Evolutionary conservation across 1,140 invertebrate genomes (phyloP).

Genomic region (Colletes gigas): DNA sequence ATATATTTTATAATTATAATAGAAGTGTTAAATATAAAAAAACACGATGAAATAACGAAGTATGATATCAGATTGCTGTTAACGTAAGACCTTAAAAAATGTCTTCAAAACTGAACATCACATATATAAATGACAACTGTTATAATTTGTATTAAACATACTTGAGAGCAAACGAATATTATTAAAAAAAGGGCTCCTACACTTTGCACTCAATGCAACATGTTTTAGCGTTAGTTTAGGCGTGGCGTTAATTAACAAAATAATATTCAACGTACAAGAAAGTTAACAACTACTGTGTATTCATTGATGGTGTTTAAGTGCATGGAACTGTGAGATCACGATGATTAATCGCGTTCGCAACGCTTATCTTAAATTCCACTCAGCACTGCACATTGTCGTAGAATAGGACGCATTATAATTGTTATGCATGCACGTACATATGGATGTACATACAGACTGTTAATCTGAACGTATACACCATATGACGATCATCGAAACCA

Average conservation of each 20-base stretch:
- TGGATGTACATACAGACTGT: slow-evolving; percentile 1
- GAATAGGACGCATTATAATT: slow-evolving; percentile 31
- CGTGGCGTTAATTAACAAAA: slow-evolving; percentile 35
- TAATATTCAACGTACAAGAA: slow-evolving; percentile 1
- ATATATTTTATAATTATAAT: background rate
- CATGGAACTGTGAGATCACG: slow-evolving; percentile 9
- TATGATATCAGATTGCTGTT: background rate
- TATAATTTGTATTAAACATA: slow-evolving; percentile 28
- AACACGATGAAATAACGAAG: background rate
- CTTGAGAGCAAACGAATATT: background rate
- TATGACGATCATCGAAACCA: background rate
- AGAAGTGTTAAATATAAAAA: background rate
- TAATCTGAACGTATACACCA: background rate
- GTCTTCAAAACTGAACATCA: background rate
- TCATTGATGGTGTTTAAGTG: slow-evolving; percentile 11
- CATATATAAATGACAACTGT: background rate
- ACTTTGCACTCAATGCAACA: background rate
- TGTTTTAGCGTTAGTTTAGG: slow-evolving; percentile 18
- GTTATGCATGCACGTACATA: slow-evolving; percentile 32
- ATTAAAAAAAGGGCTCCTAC: background rate
- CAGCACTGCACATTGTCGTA: slow-evolving; percentile 13
- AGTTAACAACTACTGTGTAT: background rate
- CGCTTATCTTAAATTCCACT: slow-evolving; percentile 25
- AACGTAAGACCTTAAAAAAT: background rate
- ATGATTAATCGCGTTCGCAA: slow-evolving; percentile 27